A percentile compares a stretch with the other conserved stretches of the same genome.
phyloP scores from a whole-genome alignment of 2,797 vertebrate genomes.

The Sebastiscus tertius region DNA sequence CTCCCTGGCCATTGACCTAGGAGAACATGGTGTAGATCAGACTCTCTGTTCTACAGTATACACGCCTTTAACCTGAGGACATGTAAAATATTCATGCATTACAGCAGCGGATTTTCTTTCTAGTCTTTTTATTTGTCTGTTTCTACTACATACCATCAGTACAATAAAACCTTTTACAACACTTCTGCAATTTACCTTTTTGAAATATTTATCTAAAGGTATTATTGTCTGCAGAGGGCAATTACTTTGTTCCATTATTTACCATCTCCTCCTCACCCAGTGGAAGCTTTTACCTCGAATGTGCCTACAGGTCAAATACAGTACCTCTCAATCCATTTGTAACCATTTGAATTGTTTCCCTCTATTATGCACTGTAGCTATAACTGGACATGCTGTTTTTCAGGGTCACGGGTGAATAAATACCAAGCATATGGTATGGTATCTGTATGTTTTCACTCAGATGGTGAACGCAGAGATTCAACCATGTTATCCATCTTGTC shows the following conservation, averaged over 20 bases:
- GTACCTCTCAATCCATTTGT: constrained; percentile 69
- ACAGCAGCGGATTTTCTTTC: constrained; percentile 61
- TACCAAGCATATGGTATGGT: constrained; percentile 17
- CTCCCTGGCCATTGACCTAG: constrained; percentile 42
- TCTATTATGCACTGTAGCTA: constrained; percentile 57
- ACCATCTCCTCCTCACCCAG: constrained; percentile 65
- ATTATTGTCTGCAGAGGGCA: constrained; percentile 83
- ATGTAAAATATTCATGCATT: constrained; percentile 83
- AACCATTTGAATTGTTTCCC: constrained; percentile 73
- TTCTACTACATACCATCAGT: constrained; percentile 74
- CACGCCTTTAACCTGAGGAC: constrained; percentile 74
- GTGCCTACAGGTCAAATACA: constrained; percentile 67
- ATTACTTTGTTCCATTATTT: constrained; percentile 87
- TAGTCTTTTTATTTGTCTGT: constrained; percentile 77
- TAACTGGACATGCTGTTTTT: constrained; percentile 49
- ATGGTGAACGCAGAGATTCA: constrained; percentile 9
- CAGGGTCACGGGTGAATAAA: constrained; percentile 57
- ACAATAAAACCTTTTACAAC: constrained; percentile 84
- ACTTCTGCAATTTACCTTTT: constrained; percentile 77
- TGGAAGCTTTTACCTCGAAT: constrained; percentile 78
- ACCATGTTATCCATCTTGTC: background rate
- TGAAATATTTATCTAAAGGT: constrained; percentile 85
- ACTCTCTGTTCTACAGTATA: constrained; percentile 52
- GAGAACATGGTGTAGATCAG: constrained; percentile 45
- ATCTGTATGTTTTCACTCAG: constrained; percentile 28